These are phyloP conservation scores for Caligus rogercresseyi DNA, from an alignment of 1,140 invertebrate genomes.

Conservation along the genomic window DNA sequence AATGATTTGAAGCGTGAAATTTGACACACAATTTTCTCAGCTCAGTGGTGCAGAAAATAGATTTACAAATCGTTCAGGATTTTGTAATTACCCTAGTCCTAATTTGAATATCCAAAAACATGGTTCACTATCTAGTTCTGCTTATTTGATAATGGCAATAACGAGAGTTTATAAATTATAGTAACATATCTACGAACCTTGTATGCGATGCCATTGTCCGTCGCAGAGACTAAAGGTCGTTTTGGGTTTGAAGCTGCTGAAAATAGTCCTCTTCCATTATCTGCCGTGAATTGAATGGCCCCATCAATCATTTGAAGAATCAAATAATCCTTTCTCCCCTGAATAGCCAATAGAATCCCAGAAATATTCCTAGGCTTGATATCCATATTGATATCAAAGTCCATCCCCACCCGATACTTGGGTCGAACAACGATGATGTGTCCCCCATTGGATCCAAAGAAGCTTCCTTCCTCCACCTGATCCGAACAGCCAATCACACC, in stretches of 20 bases:
- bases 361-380: slow-evolving; percentile 65
- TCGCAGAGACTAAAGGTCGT: slow-evolving; percentile 63
- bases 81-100: too few relatives aligned
- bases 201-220: slow-evolving; percentile 77
- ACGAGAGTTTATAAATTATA: slow-evolving; percentile 23
- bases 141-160: slow-evolving; percentile 13
- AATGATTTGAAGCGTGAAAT: too few relatives aligned
- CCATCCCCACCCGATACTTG: slow-evolving; percentile 50
- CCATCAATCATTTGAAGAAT: slow-evolving; percentile 69
- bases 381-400: slow-evolving; percentile 61
- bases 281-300: slow-evolving; percentile 54
- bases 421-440: slow-evolving; percentile 35
- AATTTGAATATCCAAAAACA: too few relatives aligned
- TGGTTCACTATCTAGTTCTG: too few relatives aligned
- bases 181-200: slow-evolving; percentile 38
- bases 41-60: too few relatives aligned
- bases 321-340: slow-evolving; percentile 58
- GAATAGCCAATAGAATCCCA: slow-evolving; percentile 54
- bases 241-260: slow-evolving; percentile 47
- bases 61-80: too few relatives aligned
- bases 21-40: too few relatives aligned
- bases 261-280: slow-evolving; percentile 63
- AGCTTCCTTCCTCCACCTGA: slow-evolving; percentile 65
- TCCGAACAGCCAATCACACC: slow-evolving; percentile 59
- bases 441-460: slow-evolving; percentile 56